These are phyloP conservation scores for Epinotia nisella DNA, from an alignment of 2,888 invertebrate species.

Conservation along the genomic window DNA sequence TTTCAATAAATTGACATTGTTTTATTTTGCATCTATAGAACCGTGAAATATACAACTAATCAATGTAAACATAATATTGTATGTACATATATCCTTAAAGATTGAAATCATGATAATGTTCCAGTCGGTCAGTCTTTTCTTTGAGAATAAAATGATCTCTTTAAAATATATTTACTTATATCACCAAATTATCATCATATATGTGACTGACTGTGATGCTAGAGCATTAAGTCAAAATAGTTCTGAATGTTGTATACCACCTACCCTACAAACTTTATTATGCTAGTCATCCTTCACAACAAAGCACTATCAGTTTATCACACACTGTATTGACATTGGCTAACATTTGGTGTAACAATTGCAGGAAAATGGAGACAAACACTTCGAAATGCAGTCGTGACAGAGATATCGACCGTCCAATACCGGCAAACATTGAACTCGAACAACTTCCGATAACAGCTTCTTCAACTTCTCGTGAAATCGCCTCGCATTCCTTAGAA, in stretches of 20 bases:
- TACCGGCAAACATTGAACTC: constrained; percentile 26
- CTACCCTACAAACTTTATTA: background rate
- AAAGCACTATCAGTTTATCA: too few relatives aligned
- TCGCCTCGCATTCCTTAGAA: constrained; percentile 35
- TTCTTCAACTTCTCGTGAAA: constrained; percentile 27
- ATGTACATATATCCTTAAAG: background rate
- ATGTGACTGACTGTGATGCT: background rate
- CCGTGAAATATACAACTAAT: background rate
- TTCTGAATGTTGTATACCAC: background rate
- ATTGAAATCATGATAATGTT: background rate
- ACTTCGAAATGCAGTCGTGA: constrained; percentile 12
- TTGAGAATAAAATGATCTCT: background rate
- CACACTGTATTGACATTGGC: too few relatives aligned
- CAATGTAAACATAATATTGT: background rate
- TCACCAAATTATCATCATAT: background rate
- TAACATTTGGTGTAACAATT: background rate
- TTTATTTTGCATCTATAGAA: background rate
- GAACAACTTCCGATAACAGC: constrained; percentile 12
- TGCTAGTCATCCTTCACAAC: too few relatives aligned
- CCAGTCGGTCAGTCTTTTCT: background rate
- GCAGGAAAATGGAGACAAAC: constrained; percentile 33
- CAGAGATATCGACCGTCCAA: constrained; percentile 19
- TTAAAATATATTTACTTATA: background rate
- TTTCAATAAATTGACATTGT: background rate
- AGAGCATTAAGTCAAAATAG: background rate